These are phyloP conservation scores for Nyctibius grandis DNA, from an alignment of 2,797 vertebrate species.

Conservation along the genomic window DNA sequence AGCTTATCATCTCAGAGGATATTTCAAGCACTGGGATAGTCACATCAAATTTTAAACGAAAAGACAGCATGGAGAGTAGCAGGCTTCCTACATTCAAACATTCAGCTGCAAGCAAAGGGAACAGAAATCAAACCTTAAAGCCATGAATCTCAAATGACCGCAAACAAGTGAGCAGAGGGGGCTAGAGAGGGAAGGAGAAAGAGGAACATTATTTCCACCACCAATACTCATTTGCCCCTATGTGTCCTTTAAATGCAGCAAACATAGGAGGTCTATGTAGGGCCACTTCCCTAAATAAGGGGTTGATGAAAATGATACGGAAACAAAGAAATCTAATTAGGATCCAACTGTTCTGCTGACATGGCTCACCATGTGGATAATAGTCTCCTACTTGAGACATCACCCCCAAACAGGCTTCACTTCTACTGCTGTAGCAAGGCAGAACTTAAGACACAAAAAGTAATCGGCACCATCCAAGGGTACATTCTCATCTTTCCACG, in stretches of 20 bases:
- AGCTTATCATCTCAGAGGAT: not conserved
- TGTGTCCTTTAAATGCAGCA: conserved; percentile 17
- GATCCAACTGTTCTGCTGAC: conserved; percentile 57
- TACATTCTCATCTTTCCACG: not conserved
- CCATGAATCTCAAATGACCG: not conserved
- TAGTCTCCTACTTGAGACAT: conserved; percentile 12
- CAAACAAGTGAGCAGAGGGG: not conserved
- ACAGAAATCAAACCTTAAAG: not conserved
- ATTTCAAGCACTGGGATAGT: not conserved
- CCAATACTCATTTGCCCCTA: not conserved
- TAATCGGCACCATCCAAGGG: not conserved
- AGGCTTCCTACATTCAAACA: not conserved
- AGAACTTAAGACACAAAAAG: conserved; percentile 1
- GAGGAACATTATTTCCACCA: not conserved
- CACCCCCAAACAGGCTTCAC: conserved; percentile 3
- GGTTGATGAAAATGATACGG: conserved; percentile 37
- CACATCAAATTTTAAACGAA: not conserved
- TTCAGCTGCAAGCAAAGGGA: not conserved
- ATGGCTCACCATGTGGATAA: conserved; percentile 59
- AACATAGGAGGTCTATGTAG: not conserved
- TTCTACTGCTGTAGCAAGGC: not conserved
- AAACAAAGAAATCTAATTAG: conserved; percentile 55
- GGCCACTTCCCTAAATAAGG: conserved; percentile 1
- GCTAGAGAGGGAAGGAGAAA: not conserved
- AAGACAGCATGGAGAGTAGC: not conserved